phyloP scores from a whole-genome alignment of 2,113 vertebrate genomes.

The Ictalurus punctatus region DNA sequence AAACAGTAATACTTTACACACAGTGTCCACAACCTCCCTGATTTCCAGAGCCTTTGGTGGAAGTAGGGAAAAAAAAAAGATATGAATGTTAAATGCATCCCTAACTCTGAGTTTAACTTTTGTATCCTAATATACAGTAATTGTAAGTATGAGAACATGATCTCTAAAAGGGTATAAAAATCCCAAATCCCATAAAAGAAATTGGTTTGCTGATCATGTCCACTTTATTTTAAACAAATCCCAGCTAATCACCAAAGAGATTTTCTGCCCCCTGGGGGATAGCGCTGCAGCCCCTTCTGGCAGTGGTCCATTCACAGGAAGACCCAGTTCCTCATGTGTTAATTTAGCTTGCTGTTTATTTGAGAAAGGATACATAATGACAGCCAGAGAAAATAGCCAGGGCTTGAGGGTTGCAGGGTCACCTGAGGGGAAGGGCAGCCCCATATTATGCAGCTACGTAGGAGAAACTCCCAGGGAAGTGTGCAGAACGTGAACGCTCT shows the following conservation, averaged over 20 bases:
- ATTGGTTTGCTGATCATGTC: slow-evolving; percentile 21
- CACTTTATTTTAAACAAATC: slow-evolving; percentile 22
- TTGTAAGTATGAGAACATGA: neutral
- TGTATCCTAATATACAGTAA: neutral
- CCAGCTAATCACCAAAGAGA: slow-evolving; percentile 15
- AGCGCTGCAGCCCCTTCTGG: slow-evolving; percentile 2
- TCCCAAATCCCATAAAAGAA: neutral
- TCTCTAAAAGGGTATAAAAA: neutral
- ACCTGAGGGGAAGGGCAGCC: slow-evolving; percentile 33
- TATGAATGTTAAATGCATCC: neutral
- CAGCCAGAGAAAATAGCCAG: slow-evolving; percentile 29
- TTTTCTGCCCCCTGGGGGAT: slow-evolving; percentile 22
- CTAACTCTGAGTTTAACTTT: neutral
- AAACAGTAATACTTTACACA: neutral
- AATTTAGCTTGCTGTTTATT: slow-evolving; percentile 65
- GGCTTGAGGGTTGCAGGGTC: neutral
- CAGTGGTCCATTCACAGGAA: slow-evolving; percentile 29
- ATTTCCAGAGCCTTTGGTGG: neutral
- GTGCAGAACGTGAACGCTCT: slow-evolving; percentile 10
- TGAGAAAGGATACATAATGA: slow-evolving; percentile 59
- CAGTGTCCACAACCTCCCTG: neutral
- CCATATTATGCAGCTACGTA: slow-evolving; percentile 8
- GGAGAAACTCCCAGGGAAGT: slow-evolving; percentile 22
- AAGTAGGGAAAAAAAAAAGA: neutral
- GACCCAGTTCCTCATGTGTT: slow-evolving; percentile 45